phyloP scores from a whole-genome alignment of 1,140 invertebrate species.

The Araneus ventricosus region DNA sequence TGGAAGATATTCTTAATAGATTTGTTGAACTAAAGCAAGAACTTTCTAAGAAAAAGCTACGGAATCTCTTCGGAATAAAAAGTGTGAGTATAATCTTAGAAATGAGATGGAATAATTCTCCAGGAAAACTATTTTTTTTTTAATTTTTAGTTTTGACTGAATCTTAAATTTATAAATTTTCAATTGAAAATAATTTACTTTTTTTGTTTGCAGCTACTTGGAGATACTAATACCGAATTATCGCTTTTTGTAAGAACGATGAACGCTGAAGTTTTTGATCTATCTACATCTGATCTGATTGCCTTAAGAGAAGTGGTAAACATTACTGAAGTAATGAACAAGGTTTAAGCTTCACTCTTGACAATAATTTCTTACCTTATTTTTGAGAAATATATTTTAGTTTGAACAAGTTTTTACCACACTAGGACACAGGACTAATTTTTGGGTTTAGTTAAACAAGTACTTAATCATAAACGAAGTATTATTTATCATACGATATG shows the following conservation, averaged over 20 bases:
- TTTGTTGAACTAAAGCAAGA: slow-evolving; percentile 41
- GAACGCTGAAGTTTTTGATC: slow-evolving; percentile 48
- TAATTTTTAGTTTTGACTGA: neutral
- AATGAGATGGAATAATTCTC: too few relatives aligned
- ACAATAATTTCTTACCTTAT: too few relatives aligned
- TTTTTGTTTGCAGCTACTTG: neutral
- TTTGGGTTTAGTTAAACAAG: too few relatives aligned
- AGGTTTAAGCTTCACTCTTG: neutral
- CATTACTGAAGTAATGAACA: slow-evolving; percentile 56
- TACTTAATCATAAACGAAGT: too few relatives aligned
- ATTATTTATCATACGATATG: too few relatives aligned
- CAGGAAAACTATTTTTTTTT: neutral
- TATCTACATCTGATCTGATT: slow-evolving; percentile 66
- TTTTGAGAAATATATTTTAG: too few relatives aligned
- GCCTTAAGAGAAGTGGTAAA: slow-evolving; percentile 37
- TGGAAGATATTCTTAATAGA: slow-evolving; percentile 83
- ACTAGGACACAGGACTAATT: too few relatives aligned
- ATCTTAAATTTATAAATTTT: neutral
- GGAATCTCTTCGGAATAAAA: neutral
- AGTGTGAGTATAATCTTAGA: slow-evolving; percentile 18
- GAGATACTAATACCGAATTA: slow-evolving; percentile 6
- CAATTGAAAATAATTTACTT: neutral
- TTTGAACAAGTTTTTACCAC: too few relatives aligned
- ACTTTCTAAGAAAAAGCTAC: neutral
- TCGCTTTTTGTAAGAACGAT: slow-evolving; percentile 51